Conservation (phyloP, 2,113 vertebrate genomes). For the Opisthocomus hoazin region DNA sequence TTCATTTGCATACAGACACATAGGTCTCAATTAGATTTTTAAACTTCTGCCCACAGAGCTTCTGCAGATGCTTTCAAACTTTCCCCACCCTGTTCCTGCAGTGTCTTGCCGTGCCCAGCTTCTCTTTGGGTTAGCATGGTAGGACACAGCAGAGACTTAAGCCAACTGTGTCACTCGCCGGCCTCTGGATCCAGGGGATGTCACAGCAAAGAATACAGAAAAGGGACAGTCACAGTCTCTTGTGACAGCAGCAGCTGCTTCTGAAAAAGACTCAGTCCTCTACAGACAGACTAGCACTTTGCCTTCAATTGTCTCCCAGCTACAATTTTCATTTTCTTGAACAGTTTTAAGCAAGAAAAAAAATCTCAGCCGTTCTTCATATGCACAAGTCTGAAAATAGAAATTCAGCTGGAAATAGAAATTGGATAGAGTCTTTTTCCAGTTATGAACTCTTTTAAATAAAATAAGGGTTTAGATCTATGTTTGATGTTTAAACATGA, state of each 20-base stretch:
- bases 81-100: not conserved
- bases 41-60: not conserved
- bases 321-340: not conserved
- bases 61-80: not conserved
- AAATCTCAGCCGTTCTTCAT: not conserved
- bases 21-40: not conserved
- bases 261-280: not conserved
- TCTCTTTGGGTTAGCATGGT: not conserved
- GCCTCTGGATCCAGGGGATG: not conserved
- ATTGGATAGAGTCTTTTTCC: not conserved
- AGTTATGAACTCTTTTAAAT: not conserved
- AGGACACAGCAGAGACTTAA: not conserved
- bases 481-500: not conserved
- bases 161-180: not conserved
- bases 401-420: not conserved
- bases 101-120: not conserved
- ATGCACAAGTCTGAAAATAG: not conserved
- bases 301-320: not conserved
- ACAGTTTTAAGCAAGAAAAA: not conserved
- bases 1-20: not conserved
- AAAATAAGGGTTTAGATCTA: not conserved
- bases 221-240: not conserved
- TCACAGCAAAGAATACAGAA: not conserved
- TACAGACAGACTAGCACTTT: not conserved
- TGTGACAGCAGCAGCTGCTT: conserved; percentile 43